phyloP scores from a whole-genome alignment of 2,797 vertebrate genomes.

The Pogoniulus pusillus region DNA sequence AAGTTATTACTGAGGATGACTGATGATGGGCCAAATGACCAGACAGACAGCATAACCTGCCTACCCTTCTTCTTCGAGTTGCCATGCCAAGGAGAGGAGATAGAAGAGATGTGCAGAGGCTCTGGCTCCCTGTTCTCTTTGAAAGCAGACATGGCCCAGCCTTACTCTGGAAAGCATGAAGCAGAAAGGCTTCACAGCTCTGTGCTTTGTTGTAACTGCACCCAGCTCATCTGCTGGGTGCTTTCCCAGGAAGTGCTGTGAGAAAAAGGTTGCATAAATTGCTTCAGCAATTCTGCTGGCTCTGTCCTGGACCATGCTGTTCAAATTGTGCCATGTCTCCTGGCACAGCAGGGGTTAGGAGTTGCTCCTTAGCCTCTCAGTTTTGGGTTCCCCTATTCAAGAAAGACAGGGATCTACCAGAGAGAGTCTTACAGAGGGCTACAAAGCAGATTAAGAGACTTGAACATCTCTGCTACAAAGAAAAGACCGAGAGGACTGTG shows the following conservation, averaged over 20 bases:
- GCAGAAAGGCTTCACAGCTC: neutral
- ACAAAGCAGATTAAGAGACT: too few species aligned
- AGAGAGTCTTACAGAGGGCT: too few species aligned
- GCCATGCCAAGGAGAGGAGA: neutral
- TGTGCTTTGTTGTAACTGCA: neutral
- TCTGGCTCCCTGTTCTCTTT: neutral
- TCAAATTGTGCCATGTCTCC: neutral
- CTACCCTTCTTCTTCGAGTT: neutral
- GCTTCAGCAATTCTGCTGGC: neutral
- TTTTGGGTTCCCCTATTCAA: too few species aligned
- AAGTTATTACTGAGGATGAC: neutral
- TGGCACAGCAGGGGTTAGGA: neutral
- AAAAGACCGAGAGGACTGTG: too few species aligned
- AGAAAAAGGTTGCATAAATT: neutral
- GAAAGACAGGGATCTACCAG: too few species aligned
- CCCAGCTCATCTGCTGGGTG: accelerated
- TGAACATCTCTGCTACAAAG: too few species aligned
- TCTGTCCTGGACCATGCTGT: neutral
- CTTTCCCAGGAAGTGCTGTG: slow-evolving; percentile 9
- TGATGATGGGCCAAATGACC: neutral
- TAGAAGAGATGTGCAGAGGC: neutral
- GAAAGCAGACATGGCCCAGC: neutral
- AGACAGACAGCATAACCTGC: neutral
- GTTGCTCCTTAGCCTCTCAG: neutral
- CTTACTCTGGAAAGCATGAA: neutral